Evolutionary conservation across 1,140 invertebrate genomes (phyloP).

Genomic region (Macrobrachium nipponense): DNA sequence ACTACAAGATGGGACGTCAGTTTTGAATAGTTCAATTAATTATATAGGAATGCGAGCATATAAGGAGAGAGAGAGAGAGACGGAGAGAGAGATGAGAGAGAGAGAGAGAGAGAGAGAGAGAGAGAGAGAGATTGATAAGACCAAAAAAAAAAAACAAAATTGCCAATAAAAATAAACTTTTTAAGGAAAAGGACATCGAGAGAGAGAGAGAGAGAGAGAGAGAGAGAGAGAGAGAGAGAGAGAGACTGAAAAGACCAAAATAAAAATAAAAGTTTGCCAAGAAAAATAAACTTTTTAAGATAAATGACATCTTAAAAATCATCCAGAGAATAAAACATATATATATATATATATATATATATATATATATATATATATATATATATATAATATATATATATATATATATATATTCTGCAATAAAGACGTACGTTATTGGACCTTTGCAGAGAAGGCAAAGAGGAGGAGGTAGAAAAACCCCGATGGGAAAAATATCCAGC

Average conservation of each 20-base stretch:
- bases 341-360: neutral
- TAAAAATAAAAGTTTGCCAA: neutral
- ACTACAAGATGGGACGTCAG: too few species aligned
- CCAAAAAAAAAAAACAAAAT: neutral
- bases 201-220: neutral
- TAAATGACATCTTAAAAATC: too few species aligned
- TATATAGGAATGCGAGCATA: neutral
- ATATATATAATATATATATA: too few species aligned
- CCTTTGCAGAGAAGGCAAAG: slow-evolving; percentile 1
- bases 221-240: slow-evolving; percentile 36
- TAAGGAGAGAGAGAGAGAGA: neutral
- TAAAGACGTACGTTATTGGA: too few species aligned
- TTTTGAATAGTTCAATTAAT: too few species aligned
- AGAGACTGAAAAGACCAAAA: neutral
- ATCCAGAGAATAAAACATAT: too few species aligned
- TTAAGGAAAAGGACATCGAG: neutral
- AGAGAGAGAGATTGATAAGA: neutral
- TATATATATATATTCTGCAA: too few species aligned
- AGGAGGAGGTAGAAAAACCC: neutral
- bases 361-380: too few species aligned
- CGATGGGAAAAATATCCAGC: neutral
- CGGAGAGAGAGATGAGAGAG: neutral
- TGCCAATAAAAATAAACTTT: neutral
- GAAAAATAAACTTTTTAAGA: neutral
- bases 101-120: neutral